These are phyloP conservation scores for Pachyramphus minor DNA, from an alignment of 2,113 vertebrate genomes.

Conservation along the genomic window DNA sequence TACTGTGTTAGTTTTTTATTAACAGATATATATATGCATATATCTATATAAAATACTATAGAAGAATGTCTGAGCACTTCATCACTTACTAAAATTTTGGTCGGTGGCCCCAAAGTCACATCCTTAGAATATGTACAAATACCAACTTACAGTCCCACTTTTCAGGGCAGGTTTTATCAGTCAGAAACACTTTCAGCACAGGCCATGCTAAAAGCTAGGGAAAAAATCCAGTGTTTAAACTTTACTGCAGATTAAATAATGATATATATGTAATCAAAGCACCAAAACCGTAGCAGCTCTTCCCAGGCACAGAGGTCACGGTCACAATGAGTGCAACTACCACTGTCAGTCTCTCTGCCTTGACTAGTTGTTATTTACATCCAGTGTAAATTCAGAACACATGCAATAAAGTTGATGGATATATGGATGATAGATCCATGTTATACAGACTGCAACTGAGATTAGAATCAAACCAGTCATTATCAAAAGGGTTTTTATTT, in stretches of 20 bases:
- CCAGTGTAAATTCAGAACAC: not conserved
- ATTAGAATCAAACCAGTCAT: not conserved
- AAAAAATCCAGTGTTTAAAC: not conserved
- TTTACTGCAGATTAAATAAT: not conserved
- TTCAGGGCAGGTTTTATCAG: not conserved
- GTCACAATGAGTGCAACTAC: not conserved
- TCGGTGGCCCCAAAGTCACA: not conserved
- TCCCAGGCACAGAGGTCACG: not conserved
- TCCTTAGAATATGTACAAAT: not conserved
- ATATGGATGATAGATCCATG: not conserved
- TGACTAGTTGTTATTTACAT: not conserved
- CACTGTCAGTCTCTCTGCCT: not conserved
- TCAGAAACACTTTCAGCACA: not conserved
- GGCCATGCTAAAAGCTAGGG: not conserved
- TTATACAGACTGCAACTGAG: not conserved
- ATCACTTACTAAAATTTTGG: not conserved
- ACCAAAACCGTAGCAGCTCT: not conserved
- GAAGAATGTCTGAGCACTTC: not conserved
- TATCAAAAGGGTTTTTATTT: not conserved
- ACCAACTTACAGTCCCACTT: not conserved
- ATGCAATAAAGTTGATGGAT: not conserved
- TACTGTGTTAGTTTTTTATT: not conserved
- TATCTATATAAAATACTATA: not conserved
- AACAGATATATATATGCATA: too few species aligned
- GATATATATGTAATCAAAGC: not conserved